phyloP scores from a whole-genome alignment of 1,140 invertebrate species.

The Coelopa frigida region DNA sequence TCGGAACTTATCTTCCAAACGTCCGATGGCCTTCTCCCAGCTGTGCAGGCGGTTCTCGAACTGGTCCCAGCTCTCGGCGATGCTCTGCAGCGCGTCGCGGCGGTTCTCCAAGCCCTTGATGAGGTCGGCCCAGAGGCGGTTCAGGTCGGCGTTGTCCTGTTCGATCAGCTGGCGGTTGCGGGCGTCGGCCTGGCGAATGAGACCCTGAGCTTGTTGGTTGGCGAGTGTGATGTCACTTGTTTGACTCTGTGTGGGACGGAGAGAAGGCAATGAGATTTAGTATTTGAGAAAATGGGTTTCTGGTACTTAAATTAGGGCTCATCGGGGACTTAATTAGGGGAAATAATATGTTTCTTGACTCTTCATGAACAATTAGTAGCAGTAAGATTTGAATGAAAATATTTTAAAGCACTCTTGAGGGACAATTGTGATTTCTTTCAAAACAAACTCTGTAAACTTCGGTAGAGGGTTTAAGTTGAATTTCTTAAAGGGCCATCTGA shows the following conservation, averaged over 20 bases:
- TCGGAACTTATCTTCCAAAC: constrained; percentile 61
- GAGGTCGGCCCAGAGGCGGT: constrained; percentile 66
- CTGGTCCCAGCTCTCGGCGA: constrained; percentile 70
- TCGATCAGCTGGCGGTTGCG: constrained; percentile 57
- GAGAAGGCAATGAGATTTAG: constrained; percentile 2
- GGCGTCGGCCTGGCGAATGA: constrained; percentile 57
- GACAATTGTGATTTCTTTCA: no score
- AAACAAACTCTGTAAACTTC: no score
- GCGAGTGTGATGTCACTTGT: constrained; percentile 43
- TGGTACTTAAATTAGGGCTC: not conserved
- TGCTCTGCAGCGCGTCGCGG: constrained; percentile 54
- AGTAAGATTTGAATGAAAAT: no score
- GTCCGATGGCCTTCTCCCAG: constrained; percentile 55
- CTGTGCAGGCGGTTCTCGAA: constrained; percentile 62
- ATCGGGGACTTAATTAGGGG: no score
- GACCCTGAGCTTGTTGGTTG: constrained; percentile 57
- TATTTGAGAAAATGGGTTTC: not conserved
- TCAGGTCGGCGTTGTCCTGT: constrained; percentile 54
- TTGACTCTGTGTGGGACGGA: constrained; percentile 29
- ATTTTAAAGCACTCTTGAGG: no score
- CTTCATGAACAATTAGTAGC: no score
- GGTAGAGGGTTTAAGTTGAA: no score
- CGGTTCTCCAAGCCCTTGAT: constrained; percentile 61
- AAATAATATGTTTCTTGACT: no score
- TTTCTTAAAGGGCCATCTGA: no score